Percentiles rank a stretch among this genome's conserved stretches.
These are phyloP conservation scores for Calycopis cecrops DNA, from an alignment of 1,140 invertebrate genomes.

Conservation along the genomic window DNA sequence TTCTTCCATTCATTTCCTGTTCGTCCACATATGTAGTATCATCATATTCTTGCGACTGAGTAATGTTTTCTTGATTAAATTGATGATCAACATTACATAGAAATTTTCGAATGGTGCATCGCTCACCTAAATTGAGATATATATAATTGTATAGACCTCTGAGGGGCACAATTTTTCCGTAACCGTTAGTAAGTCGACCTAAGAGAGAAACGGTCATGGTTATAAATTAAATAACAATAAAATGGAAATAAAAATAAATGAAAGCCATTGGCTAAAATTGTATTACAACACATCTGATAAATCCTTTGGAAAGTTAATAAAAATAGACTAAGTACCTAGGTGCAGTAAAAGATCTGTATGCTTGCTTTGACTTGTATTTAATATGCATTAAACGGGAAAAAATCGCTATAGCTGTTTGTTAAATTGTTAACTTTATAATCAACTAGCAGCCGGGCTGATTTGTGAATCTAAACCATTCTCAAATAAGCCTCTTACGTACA, in stretches of 20 bases:
- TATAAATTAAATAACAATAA: constrained; percentile 12
- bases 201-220: background rate
- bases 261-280: no score
- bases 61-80: background rate
- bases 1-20: constrained; percentile 36
- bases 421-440: no score
- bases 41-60: background rate
- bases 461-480: no score
- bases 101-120: constrained; percentile 63
- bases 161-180: constrained; percentile 66
- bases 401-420: no score
- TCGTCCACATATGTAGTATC: constrained; percentile 22
- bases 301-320: no score
- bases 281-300: no score
- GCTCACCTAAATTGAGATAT: constrained; percentile 68
- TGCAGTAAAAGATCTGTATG: no score
- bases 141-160: constrained; percentile 60
- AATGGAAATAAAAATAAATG: background rate
- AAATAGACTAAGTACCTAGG: no score
- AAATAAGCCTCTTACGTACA: no score
- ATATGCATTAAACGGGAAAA: no score
- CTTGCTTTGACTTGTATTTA: no score
- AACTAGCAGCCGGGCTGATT: no score
- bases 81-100: constrained; percentile 40
- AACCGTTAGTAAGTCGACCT: constrained; percentile 59